Base-by-base conservation (phyloP, 2,888 invertebrate species). In the Pediacus dermestoides region DNA sequence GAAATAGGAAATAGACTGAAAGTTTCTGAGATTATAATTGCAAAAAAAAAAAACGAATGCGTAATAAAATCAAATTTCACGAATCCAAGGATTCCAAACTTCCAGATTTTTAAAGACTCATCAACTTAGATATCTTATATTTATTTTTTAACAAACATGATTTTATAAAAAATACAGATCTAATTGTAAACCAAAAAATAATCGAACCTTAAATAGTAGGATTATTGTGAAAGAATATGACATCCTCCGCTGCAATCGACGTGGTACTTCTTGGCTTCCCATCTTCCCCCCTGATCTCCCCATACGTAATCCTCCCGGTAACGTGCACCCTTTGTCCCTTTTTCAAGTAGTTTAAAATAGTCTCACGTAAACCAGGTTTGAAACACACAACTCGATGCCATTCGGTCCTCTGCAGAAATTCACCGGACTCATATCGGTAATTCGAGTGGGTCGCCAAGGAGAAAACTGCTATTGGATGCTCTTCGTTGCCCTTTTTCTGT, bases 301-400 rank as follows among this genome's bases (percentile, higher is more conserved):
- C 89, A 63, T 92, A 92, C 9, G 83, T 83, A 30, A 93, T 70
- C 67, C 83, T 81, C 3, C 93, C 93, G 44, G 82, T 81, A 1
- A 93, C 77, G 70, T 88, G 77, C 0, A 91, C 80, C 50, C 92
- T 75, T 61, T 89, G 88, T 0, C 94, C 94, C 70, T 91, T 93
- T 58, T 81, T 86, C 38, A 93, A 66, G 62, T 80, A 88, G 59
- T 81, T 82, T 60, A 84, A 80, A 0, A 90, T 84, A 1, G 78
- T 77, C 15, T 92, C 89, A 22, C 92, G 74, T 1, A 95, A 74
- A 36, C 78, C 77, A 2, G 90, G 91, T 60, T 83, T 88, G 64
- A 94, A 94, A 4, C 93, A 84, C 54, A 86, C 84, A 31, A 94
- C 70, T 55, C 88, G 76, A 68, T 94, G 94, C 94, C 94, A 94